These are phyloP conservation scores for Oegoconia quadripuncta DNA, from an alignment of 2,888 invertebrate species.

Conservation along the genomic window DNA sequence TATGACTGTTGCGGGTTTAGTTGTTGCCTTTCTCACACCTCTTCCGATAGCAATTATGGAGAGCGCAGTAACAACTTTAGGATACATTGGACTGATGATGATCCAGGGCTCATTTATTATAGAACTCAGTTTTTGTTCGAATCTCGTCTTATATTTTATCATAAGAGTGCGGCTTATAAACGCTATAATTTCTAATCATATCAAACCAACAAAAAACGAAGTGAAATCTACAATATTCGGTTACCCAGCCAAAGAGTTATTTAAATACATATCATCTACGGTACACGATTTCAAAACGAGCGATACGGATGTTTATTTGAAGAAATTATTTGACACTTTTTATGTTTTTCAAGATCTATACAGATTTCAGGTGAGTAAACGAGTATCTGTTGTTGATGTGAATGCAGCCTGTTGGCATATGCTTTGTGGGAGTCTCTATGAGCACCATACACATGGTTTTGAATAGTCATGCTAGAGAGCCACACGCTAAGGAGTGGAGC, in stretches of 20 bases:
- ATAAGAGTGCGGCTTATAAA: conserved; percentile 7
- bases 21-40: conserved; percentile 15
- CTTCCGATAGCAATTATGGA: conserved; percentile 1
- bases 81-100: neutral
- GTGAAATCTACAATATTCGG: neutral
- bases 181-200: conserved; percentile 4
- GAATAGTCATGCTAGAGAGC: too few relatives aligned
- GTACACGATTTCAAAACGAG: conserved; percentile 1
- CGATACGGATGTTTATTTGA: conserved; percentile 6
- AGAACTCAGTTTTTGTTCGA: conserved; percentile 2
- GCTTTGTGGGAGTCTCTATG: too few relatives aligned
- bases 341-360: conserved; percentile 6
- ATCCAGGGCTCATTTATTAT: neutral
- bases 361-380: conserved; percentile 12
- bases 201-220: neutral
- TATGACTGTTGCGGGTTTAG: too few relatives aligned
- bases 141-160: conserved; percentile 12
- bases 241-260: neutral
- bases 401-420: too few relatives aligned
- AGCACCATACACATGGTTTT: too few relatives aligned
- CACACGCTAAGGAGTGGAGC: too few relatives aligned
- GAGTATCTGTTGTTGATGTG: too few relatives aligned
- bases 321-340: conserved; percentile 10
- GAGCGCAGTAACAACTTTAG: conserved; percentile 7
- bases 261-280: neutral